A percentile compares a stretch with the other conserved stretches of the same genome.
phyloP scores from a whole-genome alignment of 53 echinoderm and acorn worm genomes.

The Arbacia lixula region DNA sequence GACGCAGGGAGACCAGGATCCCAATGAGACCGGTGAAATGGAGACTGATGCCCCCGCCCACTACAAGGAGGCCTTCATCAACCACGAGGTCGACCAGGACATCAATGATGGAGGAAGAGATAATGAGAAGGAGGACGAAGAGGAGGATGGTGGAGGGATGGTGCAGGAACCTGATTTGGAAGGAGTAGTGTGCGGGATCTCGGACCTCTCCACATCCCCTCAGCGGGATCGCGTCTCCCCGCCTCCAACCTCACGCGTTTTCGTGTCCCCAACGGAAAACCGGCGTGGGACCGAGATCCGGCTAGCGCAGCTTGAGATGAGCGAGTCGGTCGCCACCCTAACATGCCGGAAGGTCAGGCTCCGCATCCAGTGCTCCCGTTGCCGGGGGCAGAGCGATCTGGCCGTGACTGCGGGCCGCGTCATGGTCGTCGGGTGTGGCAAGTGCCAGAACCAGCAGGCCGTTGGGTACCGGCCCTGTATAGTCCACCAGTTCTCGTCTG shows the following conservation, averaged over 20 bases:
- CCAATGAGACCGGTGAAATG: background rate
- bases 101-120: slow-evolving; percentile 33
- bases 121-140: background rate
- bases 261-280: slow-evolving; percentile 66
- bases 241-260: background rate
- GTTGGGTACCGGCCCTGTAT: slow-evolving; percentile 80
- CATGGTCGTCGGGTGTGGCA: slow-evolving; percentile 69
- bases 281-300: slow-evolving; percentile 84
- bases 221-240: background rate
- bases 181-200: background rate
- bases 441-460: slow-evolving; percentile 81
- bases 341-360: slow-evolving; percentile 63
- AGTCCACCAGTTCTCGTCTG: slow-evolving; percentile 74
- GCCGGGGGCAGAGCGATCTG: slow-evolving; percentile 72
- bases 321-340: slow-evolving; percentile 68
- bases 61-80: slow-evolving; percentile 8
- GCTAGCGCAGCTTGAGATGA: slow-evolving; percentile 69
- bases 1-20: background rate
- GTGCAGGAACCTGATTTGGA: background rate
- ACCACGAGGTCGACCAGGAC: slow-evolving; percentile 36
- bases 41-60: background rate
- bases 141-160: slow-evolving; percentile 19
- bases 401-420: slow-evolving; percentile 64
- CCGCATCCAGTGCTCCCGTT: slow-evolving; percentile 81
- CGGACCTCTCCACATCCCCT: background rate